Base-by-base conservation (phyloP, 2,888 invertebrate genomes). In the Peribatodes rhomboidaria region DNA sequence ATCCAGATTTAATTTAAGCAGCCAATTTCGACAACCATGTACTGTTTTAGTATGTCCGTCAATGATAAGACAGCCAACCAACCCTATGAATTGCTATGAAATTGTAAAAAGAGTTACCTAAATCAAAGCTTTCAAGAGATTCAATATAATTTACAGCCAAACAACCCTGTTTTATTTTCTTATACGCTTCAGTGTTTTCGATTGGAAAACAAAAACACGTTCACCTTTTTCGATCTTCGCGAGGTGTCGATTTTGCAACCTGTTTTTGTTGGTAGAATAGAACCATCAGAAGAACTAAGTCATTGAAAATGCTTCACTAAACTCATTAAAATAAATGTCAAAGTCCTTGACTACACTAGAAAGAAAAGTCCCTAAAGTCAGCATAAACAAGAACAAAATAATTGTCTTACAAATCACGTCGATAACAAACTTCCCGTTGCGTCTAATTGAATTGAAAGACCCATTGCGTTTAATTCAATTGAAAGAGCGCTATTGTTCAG, bases 401-500 rank as follows among this genome's bases (percentile, higher is more conserved):
- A 46, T 60, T 39, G 14, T 20, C 42, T 52, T 50, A 42, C 44
- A 41, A 44, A 44, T 35, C 59, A 16, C 18, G 33, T 50, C 41
- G 53, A 55, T 18, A 16, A 18, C 64, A 72, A 78, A 76, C 72
- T 75, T 78, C 66, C 61, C 72, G 64, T 77, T 76, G 70, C 68
- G 72, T 61, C 69, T 72, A 72, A 79, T 78, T 77, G 70, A 76
- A 77, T 79, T 72, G 77, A n/a, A n/a, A n/a, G n/a, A n/a, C 66
- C 61, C 72, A 62, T 77, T 76, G 70, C 68, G 72, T 61, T 70
- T 72, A 72, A 79, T 78, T 77, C 69, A 76, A 77, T 79, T 72
- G 77, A 76, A 78, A 67, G 66, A 64, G 63, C 44, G 22, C 53
- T 65, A 70, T 79, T 79, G 72, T 76, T 73, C 67, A 44, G 42